Percentiles rank a stretch among this genome's conserved stretches.
These are phyloP conservation scores for Homalodisca vitripennis DNA, from an alignment of 1,140 invertebrate genomes.

Conservation along the genomic window DNA sequence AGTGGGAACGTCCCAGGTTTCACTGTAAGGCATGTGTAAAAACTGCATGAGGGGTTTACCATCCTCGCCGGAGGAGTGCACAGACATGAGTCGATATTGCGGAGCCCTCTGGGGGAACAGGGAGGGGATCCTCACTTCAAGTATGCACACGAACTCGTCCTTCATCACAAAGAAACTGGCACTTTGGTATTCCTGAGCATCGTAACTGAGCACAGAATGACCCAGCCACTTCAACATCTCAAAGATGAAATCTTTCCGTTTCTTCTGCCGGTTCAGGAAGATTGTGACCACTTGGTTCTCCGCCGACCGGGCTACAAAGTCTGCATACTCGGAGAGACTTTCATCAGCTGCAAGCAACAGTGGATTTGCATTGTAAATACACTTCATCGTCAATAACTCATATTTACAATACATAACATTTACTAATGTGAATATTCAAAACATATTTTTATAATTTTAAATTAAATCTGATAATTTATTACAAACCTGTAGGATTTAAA, in stretches of 20 bases:
- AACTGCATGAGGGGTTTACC: neutral
- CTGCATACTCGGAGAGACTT: neutral
- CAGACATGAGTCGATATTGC: neutral
- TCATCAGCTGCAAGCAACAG: neutral
- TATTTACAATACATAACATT: too few species aligned
- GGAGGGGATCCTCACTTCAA: neutral
- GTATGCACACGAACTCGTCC: neutral
- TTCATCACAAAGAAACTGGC: neutral
- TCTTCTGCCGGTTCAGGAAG: neutral
- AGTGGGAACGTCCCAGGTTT: neutral
- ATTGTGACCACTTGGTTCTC: neutral
- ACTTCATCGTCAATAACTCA: too few species aligned
- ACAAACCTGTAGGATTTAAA: too few species aligned
- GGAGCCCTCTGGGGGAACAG: neutral
- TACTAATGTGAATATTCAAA: too few species aligned
- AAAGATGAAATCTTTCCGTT: neutral
- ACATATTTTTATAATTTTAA: too few species aligned
- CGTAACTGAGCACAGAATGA: neutral
- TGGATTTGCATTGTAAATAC: too few species aligned
- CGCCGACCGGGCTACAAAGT: neutral
- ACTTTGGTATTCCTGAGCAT: neutral
- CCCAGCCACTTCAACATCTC: neutral
- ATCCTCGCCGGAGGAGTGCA: neutral
- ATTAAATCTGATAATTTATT: too few species aligned
- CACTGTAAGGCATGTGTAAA: conserved; percentile 1